These are phyloP conservation scores for Notarius quadriscutis DNA, from an alignment of 2,113 vertebrate genomes.

Conservation along the genomic window DNA sequence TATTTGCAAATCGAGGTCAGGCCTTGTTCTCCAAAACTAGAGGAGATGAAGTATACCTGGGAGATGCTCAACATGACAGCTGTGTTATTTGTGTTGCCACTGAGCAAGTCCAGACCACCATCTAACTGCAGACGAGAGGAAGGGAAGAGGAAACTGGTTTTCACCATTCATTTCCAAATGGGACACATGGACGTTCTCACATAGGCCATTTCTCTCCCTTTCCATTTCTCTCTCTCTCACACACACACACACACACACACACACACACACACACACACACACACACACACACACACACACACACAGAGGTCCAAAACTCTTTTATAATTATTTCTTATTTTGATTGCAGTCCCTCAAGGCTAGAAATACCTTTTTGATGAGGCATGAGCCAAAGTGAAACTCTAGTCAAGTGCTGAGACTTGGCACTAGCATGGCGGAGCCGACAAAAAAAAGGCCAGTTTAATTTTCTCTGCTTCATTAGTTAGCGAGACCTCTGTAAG, in stretches of 20 bases:
- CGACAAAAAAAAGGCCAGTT: conserved; percentile 44
- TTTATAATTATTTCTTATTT: conserved; percentile 57
- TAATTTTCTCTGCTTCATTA: conserved; percentile 59
- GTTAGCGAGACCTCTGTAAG: conserved; percentile 57
- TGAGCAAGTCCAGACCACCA: conserved; percentile 58
- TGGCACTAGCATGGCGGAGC: conserved; percentile 31
- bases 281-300: conserved; percentile 22
- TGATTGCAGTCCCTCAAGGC: conserved; percentile 41
- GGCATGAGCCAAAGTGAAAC: conserved; percentile 52
- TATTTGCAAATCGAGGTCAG: conserved; percentile 54
- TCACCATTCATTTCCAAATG: conserved; percentile 56
- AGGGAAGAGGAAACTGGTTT: conserved; percentile 61
- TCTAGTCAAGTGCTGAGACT: conserved; percentile 55
- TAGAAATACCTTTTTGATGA: conserved; percentile 52
- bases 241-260: conserved; percentile 12
- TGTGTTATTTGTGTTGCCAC: conserved; percentile 56
- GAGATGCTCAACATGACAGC: conserved; percentile 53
- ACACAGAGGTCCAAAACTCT: not conserved
- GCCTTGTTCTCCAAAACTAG: conserved; percentile 47
- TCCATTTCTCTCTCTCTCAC: not conserved
- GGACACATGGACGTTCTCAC: conserved; percentile 33
- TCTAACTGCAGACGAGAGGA: conserved; percentile 38
- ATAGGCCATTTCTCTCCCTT: conserved; percentile 9
- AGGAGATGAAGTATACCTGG: conserved; percentile 54
- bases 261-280: not conserved